Percentiles rank a stretch among this genome's conserved stretches.
Evolutionary conservation across 2,888 invertebrate genomes (phyloP).

Genomic region (Catocala fraxini): DNA sequence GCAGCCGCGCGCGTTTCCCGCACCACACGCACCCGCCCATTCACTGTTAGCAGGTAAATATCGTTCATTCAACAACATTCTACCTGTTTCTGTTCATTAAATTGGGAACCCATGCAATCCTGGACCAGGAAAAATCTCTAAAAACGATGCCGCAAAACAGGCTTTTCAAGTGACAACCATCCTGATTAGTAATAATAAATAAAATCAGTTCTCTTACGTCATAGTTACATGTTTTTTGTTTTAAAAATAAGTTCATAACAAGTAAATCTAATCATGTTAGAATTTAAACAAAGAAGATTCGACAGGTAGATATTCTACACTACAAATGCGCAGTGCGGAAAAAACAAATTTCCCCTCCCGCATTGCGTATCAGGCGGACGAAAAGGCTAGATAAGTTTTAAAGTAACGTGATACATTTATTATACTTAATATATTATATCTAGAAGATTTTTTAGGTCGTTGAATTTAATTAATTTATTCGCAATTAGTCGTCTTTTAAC

Average conservation of each 20-base stretch:
- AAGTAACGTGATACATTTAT: neutral
- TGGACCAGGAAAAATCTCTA: neutral
- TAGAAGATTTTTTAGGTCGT: neutral
- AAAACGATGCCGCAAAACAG: neutral
- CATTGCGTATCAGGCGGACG: conserved; percentile 35
- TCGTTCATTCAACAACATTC: conserved; percentile 14
- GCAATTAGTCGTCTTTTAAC: no score
- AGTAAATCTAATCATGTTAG: neutral
- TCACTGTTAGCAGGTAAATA: conserved; percentile 87
- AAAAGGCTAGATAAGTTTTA: conserved; percentile 18
- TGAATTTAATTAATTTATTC: neutral
- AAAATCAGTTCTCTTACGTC: no score
- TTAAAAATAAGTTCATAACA: no score
- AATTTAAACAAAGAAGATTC: conserved; percentile 22
- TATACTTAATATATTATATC: neutral
- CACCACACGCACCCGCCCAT: conserved; percentile 86
- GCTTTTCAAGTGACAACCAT: no score
- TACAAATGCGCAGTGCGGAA: conserved; percentile 45
- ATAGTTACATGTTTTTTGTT: no score
- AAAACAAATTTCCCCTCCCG: conserved; percentile 28
- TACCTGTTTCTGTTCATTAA: neutral
- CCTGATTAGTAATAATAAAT: no score
- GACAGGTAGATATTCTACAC: conserved; percentile 18
- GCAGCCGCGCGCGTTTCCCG: conserved; percentile 84
- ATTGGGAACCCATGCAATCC: neutral